phyloP scores from a whole-genome alignment of 2,113 vertebrate genomes.

The Noctilio leporinus region DNA sequence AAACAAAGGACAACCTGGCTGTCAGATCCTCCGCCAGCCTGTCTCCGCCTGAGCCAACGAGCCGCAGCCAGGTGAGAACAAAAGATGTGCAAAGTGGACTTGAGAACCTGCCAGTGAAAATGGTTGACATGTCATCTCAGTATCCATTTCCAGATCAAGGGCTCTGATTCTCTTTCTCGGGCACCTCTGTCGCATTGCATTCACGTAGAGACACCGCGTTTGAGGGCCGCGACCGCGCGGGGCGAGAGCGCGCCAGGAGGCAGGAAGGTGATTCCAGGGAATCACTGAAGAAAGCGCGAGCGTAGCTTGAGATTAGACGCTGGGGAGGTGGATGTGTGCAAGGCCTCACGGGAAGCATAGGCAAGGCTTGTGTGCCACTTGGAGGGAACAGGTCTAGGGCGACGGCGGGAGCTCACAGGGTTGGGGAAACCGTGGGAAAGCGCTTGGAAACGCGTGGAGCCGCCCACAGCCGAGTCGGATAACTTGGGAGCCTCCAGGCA shows the following conservation, averaged over 20 bases:
- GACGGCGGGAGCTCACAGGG: neutral
- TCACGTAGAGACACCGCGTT: neutral
- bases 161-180: neutral
- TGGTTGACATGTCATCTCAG: neutral
- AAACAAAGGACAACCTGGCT: neutral
- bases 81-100: neutral
- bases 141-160: neutral
- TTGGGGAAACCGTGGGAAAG: neutral
- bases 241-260: rapidly evolving
- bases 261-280: neutral
- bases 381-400: no score
- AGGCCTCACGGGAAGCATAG: neutral
- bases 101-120: neutral
- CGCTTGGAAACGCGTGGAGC: neutral
- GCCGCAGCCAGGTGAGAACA: neutral
- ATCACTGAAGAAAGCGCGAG: rapidly evolving
- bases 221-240: neutral
- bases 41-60: neutral
- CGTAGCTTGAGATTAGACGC: rapidly evolving
- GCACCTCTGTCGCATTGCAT: neutral
- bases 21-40: neutral
- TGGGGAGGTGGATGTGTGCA: neutral
- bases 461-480: neutral
- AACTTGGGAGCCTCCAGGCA: neutral
- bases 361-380: neutral